Evolutionary conservation across 1,140 invertebrate species (phyloP), one percentile per base, ranked within the genome.

Genomic region (Neuroterus valhalla): DNA sequence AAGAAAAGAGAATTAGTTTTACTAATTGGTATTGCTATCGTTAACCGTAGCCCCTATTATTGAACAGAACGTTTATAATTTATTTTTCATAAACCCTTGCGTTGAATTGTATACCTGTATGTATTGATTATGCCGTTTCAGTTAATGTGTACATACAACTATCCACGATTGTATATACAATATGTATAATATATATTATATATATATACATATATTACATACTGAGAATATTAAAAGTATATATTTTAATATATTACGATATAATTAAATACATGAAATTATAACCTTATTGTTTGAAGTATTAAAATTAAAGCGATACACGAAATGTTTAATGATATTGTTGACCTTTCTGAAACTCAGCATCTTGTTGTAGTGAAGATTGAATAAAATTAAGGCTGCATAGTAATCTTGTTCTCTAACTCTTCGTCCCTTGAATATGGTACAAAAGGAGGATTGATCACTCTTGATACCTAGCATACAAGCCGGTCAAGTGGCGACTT

Each of bases 241-340:
- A 88, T 88, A 88, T 88, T 89, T 89, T 89, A 88, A 88, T 88
- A 88, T 88, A 88, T 89, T 87, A 85, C 82, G 55, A 84, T 87
- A 87, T 87, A 85, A 83, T 84, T 83, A 85, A 88, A 83, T 82
- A 87, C 78, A 85, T 83, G 69, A 88, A 88, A 89, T 83, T 88
- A 88, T 88, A 88, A 86, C 82, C 87, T 84, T 89, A 89, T 87
- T 88, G 86, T 89, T 89, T 87, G 82, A 88, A 86, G 82, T 87
- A 89, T 86, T 88, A 81, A 85, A 85, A 86, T 84, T 81, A 85
- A 88, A 81, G 80, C 82, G 83, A 86, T 86, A 89, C 82, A 86
- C 82, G 75, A 86, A 87, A 89, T 88, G 84, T 89, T 87, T 88
- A 89, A 88, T 81, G 82, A 89, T 89, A 89, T 88, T 88, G 86